Percentiles rank a stretch among this genome's conserved stretches.
phyloP scores from a whole-genome alignment of 2,113 vertebrate species.

The Hemicordylus capensis region DNA sequence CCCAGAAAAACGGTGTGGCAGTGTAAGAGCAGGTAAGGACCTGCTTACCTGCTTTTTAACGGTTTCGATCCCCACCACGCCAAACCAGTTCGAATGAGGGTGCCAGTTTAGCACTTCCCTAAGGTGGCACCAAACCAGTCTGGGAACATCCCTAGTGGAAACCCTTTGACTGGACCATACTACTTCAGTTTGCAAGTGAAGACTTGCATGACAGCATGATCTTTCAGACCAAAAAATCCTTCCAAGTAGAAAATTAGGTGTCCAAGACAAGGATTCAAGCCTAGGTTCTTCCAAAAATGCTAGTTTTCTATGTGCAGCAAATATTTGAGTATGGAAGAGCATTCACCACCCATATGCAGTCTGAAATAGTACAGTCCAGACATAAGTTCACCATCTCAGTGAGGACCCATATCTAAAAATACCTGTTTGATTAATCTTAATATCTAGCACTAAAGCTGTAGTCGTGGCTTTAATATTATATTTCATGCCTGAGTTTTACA shows the following conservation, averaged over 20 bases:
- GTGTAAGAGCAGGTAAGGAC: too few species aligned
- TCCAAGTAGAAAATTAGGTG: not conserved
- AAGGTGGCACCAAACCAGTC: too few species aligned
- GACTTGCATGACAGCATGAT: too few species aligned
- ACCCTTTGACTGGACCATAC: constrained; percentile 1
- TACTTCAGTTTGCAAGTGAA: not conserved
- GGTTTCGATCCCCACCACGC: too few species aligned
- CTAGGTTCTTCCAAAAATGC: not conserved
- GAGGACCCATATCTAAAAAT: not conserved
- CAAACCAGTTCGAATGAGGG: too few species aligned
- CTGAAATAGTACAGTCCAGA: too few species aligned
- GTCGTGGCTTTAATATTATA: too few species aligned
- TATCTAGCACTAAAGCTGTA: constrained; percentile 21
- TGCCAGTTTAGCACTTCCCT: too few species aligned
- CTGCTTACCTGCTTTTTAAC: too few species aligned
- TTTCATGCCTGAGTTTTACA: constrained; percentile 47
- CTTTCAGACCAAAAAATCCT: not conserved
- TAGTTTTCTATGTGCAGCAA: not conserved
- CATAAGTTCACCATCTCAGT: too few species aligned
- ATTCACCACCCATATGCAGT: not conserved
- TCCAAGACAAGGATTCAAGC: not conserved
- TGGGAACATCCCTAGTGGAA: too few species aligned
- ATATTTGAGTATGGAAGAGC: constrained; percentile 9
- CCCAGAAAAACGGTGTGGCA: too few species aligned
- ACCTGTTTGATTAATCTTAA: constrained; percentile 23